Evolutionary conservation across 2,888 invertebrate genomes (phyloP).

Genomic region (Agriopis aurantiaria): DNA sequence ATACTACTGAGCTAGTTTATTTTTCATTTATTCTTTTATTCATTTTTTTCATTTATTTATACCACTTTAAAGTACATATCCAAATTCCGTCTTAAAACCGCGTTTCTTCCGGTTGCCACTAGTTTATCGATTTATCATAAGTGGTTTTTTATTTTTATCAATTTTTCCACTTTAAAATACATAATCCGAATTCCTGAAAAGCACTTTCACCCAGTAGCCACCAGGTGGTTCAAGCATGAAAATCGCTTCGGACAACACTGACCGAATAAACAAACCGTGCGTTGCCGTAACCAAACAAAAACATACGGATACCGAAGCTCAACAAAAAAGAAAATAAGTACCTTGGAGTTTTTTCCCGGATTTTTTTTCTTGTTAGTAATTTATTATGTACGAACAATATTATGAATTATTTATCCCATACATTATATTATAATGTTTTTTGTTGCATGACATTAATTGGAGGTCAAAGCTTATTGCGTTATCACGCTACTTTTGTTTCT

Average conservation of each 20-base stretch:
- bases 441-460: slow-evolving; percentile 25
- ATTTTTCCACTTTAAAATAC: background rate
- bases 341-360: background rate
- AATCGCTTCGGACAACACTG: slow-evolving; percentile 10
- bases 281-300: slow-evolving; percentile 10
- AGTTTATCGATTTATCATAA: no score
- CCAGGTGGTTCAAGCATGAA: background rate
- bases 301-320: background rate
- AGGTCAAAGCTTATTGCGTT: slow-evolving; percentile 16
- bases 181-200: background rate
- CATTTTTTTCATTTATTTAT: background rate
- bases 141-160: background rate
- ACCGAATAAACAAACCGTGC: slow-evolving; percentile 9
- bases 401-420: background rate
- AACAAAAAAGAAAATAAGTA: slow-evolving; percentile 1
- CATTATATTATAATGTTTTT: slow-evolving; percentile 4
- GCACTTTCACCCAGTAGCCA: background rate
- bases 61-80: background rate
- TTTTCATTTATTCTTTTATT: background rate
- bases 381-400: background rate
- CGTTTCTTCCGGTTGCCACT: background rate
- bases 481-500: background rate
- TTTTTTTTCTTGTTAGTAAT: background rate
- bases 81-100: background rate
- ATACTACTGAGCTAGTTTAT: no score